Conservation (phyloP, 2,888 invertebrate species). For the Troides aeacus region DNA sequence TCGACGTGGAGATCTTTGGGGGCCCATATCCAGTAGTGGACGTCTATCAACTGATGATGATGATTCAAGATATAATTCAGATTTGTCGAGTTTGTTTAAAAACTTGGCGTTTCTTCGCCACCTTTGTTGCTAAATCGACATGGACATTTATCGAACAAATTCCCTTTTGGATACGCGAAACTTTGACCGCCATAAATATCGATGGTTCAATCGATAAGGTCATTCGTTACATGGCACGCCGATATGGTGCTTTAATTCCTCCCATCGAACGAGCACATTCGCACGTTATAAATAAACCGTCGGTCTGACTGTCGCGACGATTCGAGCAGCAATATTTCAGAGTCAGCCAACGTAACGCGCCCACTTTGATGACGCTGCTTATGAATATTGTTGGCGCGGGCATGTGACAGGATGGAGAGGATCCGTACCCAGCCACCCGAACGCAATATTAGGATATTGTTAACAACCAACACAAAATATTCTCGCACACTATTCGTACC, state of each 20-base stretch:
- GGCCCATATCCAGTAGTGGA: too few species aligned
- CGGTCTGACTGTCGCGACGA: slow-evolving; percentile 67
- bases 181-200: slow-evolving; percentile 15
- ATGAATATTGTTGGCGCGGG: slow-evolving; percentile 63
- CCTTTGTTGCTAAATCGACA: too few species aligned
- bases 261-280: slow-evolving; percentile 61
- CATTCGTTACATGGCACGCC: slow-evolving; percentile 47
- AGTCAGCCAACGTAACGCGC: slow-evolving; percentile 58
- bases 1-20: too few species aligned
- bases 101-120: too few species aligned
- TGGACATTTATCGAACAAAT: too few species aligned
- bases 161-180: background rate
- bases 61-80: too few species aligned
- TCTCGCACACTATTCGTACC: too few species aligned
- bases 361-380: slow-evolving; percentile 70
- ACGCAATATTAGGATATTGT: slow-evolving; percentile 15
- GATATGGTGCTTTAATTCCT: slow-evolving; percentile 52
- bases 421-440: slow-evolving; percentile 5
- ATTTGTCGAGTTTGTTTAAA: too few species aligned
- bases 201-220: slow-evolving; percentile 57
- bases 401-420: slow-evolving; percentile 46
- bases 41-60: too few species aligned
- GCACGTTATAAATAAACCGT: slow-evolving; percentile 72
- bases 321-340: slow-evolving; percentile 73
- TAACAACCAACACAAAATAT: background rate